phyloP scores from a whole-genome alignment of 1,140 invertebrate genomes.

The Ceratina japonica region DNA sequence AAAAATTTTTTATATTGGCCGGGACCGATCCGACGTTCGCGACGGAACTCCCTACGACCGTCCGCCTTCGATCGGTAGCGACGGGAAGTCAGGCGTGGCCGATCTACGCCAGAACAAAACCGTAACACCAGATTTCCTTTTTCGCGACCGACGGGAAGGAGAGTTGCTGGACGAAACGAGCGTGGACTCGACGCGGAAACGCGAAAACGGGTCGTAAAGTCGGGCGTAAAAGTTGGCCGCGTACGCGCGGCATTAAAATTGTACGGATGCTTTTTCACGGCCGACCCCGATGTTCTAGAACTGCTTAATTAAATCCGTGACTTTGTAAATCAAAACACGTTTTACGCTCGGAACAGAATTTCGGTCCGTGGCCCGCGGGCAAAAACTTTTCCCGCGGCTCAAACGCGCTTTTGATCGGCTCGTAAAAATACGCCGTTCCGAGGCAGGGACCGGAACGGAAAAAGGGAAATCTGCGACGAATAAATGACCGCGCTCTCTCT shows the following conservation, averaged over 20 bases:
- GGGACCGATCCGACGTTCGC: too few relatives aligned
- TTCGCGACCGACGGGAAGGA: not conserved
- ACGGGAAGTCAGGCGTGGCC: not conserved
- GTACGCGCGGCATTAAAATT: constrained; percentile 19
- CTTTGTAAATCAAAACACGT: constrained; percentile 25
- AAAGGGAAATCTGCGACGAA: not conserved
- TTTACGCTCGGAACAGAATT: constrained; percentile 6
- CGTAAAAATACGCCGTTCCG: not conserved
- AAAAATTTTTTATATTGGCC: too few relatives aligned
- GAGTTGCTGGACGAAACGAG: constrained; percentile 31
- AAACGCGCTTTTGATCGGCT: constrained; percentile 27
- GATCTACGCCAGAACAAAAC: constrained; percentile 11
- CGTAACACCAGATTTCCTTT: not conserved
- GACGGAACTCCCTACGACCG: too few relatives aligned
- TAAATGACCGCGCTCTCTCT: constrained; percentile 18
- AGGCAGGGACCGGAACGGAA: not conserved
- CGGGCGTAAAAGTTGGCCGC: not conserved
- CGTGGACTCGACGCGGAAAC: not conserved
- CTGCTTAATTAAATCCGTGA: constrained; percentile 41
- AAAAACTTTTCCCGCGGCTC: too few relatives aligned
- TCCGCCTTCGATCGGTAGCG: too few relatives aligned
- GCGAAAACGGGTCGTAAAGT: constrained; percentile 30
- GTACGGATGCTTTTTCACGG: not conserved
- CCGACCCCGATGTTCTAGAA: not conserved
- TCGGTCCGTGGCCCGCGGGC: not conserved